phyloP scores from a whole-genome alignment of 2,888 invertebrate genomes.

The Eudemis profundana region DNA sequence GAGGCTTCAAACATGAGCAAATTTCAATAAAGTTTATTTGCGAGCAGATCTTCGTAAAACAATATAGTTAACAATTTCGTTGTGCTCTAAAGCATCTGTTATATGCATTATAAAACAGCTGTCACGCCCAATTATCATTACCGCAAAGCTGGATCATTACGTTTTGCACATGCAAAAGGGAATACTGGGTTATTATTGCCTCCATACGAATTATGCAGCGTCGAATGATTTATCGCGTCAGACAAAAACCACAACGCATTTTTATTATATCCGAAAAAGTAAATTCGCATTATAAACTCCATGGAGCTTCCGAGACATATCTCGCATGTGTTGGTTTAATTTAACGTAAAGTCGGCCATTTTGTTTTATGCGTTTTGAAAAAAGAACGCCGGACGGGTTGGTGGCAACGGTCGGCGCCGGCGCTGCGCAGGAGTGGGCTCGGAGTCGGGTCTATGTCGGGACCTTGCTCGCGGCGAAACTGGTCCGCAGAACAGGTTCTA shows the following conservation, averaged over 20 bases:
- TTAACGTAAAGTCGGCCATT: conserved; percentile 42
- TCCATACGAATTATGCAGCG: conserved; percentile 41
- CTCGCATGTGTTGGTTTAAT: conserved; percentile 16
- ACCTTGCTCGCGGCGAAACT: conserved; percentile 75
- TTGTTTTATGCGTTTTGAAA: conserved; percentile 48
- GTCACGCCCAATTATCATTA: conserved; percentile 31
- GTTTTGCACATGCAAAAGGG: conserved; percentile 23
- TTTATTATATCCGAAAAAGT: conserved; percentile 38
- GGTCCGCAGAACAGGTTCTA: conserved; percentile 66
- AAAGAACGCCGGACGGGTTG: conserved; percentile 52
- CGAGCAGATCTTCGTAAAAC: conserved; percentile 15
- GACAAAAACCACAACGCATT: conserved; percentile 38
- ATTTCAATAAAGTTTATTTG: conserved; percentile 9
- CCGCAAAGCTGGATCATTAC: conserved; percentile 21
- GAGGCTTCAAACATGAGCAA: conserved; percentile 2
- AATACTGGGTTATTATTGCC: conserved; percentile 26
- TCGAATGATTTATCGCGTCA: conserved; percentile 33
- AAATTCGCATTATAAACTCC: conserved; percentile 37
- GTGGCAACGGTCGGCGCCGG: conserved; percentile 33
- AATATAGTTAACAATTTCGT: conserved; percentile 30
- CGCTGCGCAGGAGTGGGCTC: conserved; percentile 44
- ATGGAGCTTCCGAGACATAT: conserved; percentile 38
- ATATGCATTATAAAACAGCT: conserved; percentile 24
- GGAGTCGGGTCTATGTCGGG: conserved; percentile 62
- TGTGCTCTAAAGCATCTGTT: conserved; percentile 32